Percentiles rank a stretch among this genome's conserved stretches.
These are phyloP conservation scores for Bombus waltoni DNA, from an alignment of 1,140 invertebrate species.

Conservation along the genomic window DNA sequence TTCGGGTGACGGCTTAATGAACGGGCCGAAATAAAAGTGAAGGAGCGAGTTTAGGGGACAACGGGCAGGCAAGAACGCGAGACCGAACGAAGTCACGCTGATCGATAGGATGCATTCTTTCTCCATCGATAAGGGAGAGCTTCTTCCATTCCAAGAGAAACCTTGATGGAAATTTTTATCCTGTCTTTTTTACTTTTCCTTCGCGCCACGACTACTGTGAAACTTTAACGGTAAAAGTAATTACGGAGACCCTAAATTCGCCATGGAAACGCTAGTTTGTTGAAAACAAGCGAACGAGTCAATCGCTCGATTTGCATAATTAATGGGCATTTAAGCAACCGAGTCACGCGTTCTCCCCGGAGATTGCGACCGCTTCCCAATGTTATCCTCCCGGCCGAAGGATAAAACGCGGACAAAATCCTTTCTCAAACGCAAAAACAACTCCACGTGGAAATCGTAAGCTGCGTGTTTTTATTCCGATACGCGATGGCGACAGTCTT, in stretches of 20 bases:
- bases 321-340: conserved; percentile 44
- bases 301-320: conserved; percentile 43
- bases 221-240: not conserved
- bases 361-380: conserved; percentile 12
- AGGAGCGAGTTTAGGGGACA: conserved; percentile 38
- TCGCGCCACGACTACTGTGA: too few species aligned
- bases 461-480: conserved; percentile 22
- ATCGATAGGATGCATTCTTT: conserved; percentile 49
- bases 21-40: conserved; percentile 21
- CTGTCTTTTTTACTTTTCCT: not conserved
- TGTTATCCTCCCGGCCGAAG: too few species aligned
- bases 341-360: conserved; percentile 23
- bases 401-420: conserved; percentile 5
- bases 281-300: conserved; percentile 21
- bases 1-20: conserved; percentile 45
- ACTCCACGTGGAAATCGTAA: not conserved
- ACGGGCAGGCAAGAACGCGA: conserved; percentile 12
- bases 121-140: not conserved
- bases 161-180: not conserved
- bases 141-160: not conserved
- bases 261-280: not conserved
- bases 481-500: not conserved
- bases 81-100: conserved; percentile 32
- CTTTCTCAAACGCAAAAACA: not conserved
- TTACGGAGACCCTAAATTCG: not conserved